phyloP scores from a whole-genome alignment of 2,113 vertebrate species.

The Pelodiscus sinensis region DNA sequence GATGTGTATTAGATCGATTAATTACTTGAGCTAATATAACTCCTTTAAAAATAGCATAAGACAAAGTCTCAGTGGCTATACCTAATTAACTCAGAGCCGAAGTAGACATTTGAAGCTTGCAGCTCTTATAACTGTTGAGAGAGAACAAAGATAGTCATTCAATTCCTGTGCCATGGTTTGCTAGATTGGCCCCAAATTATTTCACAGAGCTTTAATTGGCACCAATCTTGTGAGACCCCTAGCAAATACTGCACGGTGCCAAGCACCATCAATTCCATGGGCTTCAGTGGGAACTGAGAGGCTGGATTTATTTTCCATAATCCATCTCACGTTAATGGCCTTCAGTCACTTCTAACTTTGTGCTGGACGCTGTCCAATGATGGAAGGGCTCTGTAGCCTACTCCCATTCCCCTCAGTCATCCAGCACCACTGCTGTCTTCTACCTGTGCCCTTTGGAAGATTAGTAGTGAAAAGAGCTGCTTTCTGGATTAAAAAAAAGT shows the following conservation, averaged over 20 bases:
- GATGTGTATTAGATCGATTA: accelerated
- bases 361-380: neutral
- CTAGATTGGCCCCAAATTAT: neutral
- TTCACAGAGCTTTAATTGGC: neutral
- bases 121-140: neutral
- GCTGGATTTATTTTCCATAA: neutral
- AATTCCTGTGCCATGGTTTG: neutral
- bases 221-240: neutral
- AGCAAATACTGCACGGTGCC: neutral
- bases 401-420: neutral
- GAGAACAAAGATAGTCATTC: neutral
- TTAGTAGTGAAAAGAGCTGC: neutral
- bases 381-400: neutral
- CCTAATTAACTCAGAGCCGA: neutral
- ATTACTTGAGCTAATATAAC: accelerated
- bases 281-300: neutral
- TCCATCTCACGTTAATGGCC: neutral
- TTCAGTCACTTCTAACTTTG: neutral
- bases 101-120: neutral
- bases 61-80: neutral
- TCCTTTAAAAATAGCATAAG: neutral
- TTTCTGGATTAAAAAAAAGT: constrained; percentile 64
- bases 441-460: neutral
- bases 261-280: neutral
- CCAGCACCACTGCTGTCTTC: neutral